Evolutionary conservation across 2,797 vertebrate species (phyloP).

Genomic region (Malacoraja senta): DNA sequence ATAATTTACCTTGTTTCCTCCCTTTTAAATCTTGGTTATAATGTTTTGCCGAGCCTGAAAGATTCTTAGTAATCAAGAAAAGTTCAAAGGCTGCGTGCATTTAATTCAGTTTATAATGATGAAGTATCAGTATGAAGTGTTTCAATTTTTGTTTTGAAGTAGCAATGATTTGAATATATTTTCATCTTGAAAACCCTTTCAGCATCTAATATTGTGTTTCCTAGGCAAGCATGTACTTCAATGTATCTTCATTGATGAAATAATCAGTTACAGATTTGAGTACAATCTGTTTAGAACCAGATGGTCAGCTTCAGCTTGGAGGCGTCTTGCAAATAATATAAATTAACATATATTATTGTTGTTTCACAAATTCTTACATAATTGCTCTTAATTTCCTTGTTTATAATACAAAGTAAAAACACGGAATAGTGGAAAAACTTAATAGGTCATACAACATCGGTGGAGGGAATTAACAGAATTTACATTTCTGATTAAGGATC

Average conservation of each 20-base stretch:
- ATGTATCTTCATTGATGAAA: not conserved
- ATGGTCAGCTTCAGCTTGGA: not conserved
- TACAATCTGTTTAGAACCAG: not conserved
- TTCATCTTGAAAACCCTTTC: not conserved
- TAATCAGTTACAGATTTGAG: not conserved
- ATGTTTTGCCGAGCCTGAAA: not conserved
- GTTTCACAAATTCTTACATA: not conserved
- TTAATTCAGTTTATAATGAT: not conserved
- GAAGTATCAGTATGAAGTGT: not conserved
- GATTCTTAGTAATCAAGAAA: not conserved
- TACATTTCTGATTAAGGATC: not conserved
- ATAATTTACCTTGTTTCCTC: not conserved
- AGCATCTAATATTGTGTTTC: not conserved
- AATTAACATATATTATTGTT: not conserved
- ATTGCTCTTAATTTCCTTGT: not conserved
- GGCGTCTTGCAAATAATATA: not conserved
- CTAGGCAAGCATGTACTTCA: not conserved
- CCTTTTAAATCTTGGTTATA: not conserved
- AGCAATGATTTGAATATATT: not conserved
- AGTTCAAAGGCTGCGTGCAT: not conserved
- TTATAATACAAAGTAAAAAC: not conserved
- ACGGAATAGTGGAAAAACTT: not conserved
- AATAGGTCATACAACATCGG: not conserved
- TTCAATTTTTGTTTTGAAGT: not conserved
- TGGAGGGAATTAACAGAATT: not conserved